A percentile compares a stretch with the other conserved stretches of the same genome.
Conservation (phyloP, 2,797 vertebrate species). For the Cuniculus paca region DNA sequence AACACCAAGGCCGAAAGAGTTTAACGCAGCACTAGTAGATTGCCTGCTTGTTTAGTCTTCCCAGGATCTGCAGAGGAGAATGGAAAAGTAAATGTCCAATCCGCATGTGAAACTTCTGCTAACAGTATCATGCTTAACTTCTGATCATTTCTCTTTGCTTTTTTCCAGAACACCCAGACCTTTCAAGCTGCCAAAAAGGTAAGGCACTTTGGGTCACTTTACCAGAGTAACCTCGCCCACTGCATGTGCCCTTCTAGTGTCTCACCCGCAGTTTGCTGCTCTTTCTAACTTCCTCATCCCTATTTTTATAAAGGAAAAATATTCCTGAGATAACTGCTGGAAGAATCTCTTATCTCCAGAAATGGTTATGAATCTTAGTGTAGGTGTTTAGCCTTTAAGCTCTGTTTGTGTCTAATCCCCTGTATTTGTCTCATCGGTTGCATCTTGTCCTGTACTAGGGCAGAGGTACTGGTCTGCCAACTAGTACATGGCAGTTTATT, state of each 20-base stretch:
- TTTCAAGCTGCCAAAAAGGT: conserved; percentile 98
- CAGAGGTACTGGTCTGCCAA: not conserved
- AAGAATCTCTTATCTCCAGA: not conserved
- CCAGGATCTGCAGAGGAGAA: not conserved
- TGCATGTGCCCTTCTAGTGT: not conserved
- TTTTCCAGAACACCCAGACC: conserved; percentile 93
- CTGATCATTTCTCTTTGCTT: conserved; percentile 81
- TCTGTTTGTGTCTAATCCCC: not conserved
- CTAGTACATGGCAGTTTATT: not conserved
- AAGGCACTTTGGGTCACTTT: conserved; percentile 80
- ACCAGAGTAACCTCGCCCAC: not conserved
- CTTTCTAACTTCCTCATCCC: not conserved
- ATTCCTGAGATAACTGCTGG: not conserved
- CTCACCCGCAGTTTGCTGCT: not conserved
- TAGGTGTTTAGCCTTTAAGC: not conserved
- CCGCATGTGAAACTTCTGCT: conserved; percentile 42
- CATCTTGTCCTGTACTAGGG: not conserved
- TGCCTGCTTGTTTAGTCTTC: not conserved
- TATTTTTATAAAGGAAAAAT: conserved; percentile 40
- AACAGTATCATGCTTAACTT: not conserved
- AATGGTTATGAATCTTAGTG: not conserved
- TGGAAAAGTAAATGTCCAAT: not conserved
- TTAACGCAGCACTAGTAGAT: not conserved
- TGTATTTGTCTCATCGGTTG: not conserved
- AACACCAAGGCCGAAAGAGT: not conserved